These are phyloP conservation scores for Scalopus aquaticus DNA, from an alignment of 2,113 vertebrate genomes.

Conservation along the genomic window DNA sequence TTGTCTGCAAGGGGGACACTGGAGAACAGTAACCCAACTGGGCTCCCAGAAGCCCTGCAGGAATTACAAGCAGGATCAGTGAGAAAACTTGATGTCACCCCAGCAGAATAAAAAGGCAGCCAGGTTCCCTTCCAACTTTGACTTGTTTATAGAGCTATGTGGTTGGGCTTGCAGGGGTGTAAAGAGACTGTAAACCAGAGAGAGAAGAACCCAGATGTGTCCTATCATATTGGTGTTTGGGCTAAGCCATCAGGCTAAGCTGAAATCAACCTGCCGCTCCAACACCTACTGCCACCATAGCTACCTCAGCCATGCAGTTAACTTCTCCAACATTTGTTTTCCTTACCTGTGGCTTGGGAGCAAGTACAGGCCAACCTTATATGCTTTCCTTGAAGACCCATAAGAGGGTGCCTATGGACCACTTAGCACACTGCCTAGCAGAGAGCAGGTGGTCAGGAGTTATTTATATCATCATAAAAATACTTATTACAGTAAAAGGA, in stretches of 20 bases:
- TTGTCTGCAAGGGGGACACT: background rate
- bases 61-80: background rate
- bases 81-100: background rate
- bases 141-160: background rate
- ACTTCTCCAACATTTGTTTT: background rate
- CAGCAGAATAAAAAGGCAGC: background rate
- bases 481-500: constrained; percentile 32
- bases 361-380: background rate
- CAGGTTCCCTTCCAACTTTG: background rate
- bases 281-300: background rate
- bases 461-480: background rate
- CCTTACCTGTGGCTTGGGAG: background rate
- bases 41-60: rapidly evolving
- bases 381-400: background rate
- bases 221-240: background rate
- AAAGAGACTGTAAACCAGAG: background rate
- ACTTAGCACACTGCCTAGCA: background rate
- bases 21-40: background rate
- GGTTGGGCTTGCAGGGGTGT: background rate
- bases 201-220: background rate
- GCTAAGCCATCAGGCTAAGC: background rate
- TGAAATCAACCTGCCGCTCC: background rate
- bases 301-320: background rate
- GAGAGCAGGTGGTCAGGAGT: background rate
- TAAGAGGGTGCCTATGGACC: background rate